phyloP scores from a whole-genome alignment of 2,113 vertebrate genomes.

The Haemorhous mexicanus region DNA sequence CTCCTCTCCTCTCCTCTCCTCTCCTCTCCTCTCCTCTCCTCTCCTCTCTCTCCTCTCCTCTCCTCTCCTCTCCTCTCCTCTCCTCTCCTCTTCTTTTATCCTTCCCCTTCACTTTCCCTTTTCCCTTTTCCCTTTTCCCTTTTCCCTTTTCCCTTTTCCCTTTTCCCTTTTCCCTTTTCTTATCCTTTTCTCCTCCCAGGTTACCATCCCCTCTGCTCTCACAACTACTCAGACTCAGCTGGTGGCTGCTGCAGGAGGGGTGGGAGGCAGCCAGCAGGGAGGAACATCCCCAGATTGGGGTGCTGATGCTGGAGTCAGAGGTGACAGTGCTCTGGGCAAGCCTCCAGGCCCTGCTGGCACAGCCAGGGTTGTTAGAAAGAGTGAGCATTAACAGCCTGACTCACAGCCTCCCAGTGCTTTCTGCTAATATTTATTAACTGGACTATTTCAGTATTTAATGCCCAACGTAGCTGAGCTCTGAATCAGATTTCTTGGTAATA shows the following conservation, averaged over 20 bases:
- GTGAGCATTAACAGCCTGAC: background rate
- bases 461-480: background rate
- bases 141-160: no score
- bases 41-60: no score
- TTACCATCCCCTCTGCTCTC: background rate
- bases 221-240: background rate
- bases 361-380: constrained; percentile 47
- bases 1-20: no score
- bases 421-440: constrained; percentile 26
- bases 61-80: no score
- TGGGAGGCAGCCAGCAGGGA: background rate
- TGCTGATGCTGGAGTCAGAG: background rate
- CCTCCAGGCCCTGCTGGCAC: constrained; percentile 8
- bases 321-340: background rate
- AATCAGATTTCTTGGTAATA: constrained; percentile 38
- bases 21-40: no score
- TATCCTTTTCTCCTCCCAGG: background rate
- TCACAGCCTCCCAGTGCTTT: background rate
- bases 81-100: no score
- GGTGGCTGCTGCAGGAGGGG: background rate
- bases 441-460: background rate
- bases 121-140: no score
- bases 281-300: background rate
- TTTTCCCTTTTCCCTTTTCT: background rate
- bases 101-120: no score